Base-by-base conservation (phyloP, 2,888 invertebrate genomes). In the Minunthozetes semirufus region DNA sequence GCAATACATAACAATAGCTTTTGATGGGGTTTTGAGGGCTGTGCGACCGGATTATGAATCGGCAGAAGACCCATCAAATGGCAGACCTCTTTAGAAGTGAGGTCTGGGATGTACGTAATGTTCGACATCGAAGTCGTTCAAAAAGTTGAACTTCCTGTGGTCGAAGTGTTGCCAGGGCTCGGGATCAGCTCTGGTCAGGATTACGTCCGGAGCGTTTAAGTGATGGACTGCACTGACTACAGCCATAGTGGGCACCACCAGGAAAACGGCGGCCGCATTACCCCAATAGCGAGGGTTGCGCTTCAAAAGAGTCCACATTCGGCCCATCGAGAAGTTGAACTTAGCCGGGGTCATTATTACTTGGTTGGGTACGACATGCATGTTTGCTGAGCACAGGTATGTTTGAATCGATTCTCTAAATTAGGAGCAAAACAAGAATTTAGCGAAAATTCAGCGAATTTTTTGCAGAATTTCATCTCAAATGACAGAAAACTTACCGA, bases 81-180 rank as follows among this genome's bases (percentile, higher is more conserved):
- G n/a, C n/a, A n/a, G n/a, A n/a, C 42, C 42, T 6, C 9, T 53
- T 53, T 72, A 72, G 72, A 72, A 72, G 6, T 29, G 48, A 8
- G 72, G 72, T 29, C 72, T 25, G 27, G 72, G 72, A 72, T 72
- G 72, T 19, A n/a, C 25, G 22, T 72, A 72, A 63, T 72, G 48
- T 15, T 59, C 29, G 61, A 66, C 63, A 19, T 72, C 72, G 8
- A 72, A 66, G 53, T 53, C 22, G 15, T 61, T 27, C 50, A 50
- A 4, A 25, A 50, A 72, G 11, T 61, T 48, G 72, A 66, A 22
- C 72, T 72, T 61, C 27, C 22, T 72, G 72, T 72, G 48, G 50
- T 72, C 72, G 22, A 29, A 72, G 53, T 61, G 48, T 17, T 72
- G 48, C 72, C 72, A 72, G 17, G 72, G 72, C 56, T 72, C 72